Conservation (phyloP, 2,113 vertebrate species). For the Hystrix cristata region DNA sequence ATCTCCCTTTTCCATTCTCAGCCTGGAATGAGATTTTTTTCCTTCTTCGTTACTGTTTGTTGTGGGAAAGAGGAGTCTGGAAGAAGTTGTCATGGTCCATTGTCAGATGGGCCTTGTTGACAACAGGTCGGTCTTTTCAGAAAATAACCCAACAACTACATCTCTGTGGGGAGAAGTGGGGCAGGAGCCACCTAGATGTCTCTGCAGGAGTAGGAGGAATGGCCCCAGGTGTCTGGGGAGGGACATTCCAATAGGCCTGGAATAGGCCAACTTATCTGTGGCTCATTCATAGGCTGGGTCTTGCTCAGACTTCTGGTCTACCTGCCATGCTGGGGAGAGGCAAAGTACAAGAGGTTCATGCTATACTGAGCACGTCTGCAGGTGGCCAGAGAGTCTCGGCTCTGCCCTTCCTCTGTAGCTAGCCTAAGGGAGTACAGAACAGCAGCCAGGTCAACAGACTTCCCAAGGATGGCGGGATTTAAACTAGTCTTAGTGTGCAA, state of each 20-base stretch:
- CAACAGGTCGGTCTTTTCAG: not conserved
- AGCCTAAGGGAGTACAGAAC: not conserved
- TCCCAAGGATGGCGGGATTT: not conserved
- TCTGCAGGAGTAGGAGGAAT: too few species aligned
- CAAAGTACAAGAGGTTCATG: not conserved
- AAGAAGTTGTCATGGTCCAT: not conserved
- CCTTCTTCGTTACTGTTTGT: not conserved
- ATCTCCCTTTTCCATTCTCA: not conserved
- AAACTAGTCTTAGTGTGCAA: not conserved
- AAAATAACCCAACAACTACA: not conserved
- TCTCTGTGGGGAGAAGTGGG: not conserved
- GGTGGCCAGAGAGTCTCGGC: not conserved
- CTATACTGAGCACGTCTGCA: not conserved
- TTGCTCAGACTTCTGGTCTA: not conserved
- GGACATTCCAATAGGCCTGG: not conserved
- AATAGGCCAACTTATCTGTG: fast-evolving
- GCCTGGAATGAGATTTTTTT: not conserved
- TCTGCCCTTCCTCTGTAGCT: not conserved
- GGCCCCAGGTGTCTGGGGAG: not conserved
- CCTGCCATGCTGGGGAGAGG: not conserved
- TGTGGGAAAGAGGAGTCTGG: not conserved
- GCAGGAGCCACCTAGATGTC: not conserved
- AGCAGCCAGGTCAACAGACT: not conserved
- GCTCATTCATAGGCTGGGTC: too few species aligned
- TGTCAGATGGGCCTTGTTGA: not conserved